Evolutionary conservation across 2,797 vertebrate genomes (phyloP).

Genomic region (Sebastes paucispinis): DNA sequence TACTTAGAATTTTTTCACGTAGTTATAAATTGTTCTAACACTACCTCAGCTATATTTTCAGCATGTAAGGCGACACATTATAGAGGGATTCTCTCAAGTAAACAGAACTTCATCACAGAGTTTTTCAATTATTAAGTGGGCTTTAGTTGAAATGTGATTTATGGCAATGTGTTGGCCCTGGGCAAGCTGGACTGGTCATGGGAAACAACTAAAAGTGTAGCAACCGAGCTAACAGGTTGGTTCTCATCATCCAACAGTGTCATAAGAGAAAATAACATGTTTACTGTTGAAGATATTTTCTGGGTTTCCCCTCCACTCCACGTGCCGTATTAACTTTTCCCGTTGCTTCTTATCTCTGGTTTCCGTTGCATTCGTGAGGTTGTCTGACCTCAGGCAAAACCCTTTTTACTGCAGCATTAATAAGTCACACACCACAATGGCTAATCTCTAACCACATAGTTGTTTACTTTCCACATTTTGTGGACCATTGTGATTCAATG

Average conservation of each 20-base stretch:
- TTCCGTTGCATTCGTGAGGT: conserved; percentile 12
- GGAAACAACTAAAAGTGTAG: background rate
- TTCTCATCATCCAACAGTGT: background rate
- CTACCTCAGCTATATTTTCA: conserved; percentile 9
- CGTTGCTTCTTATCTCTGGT: conserved; percentile 7
- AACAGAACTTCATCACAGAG: background rate
- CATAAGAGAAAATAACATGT: background rate
- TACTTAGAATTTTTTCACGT: background rate
- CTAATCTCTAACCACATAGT: conserved; percentile 25
- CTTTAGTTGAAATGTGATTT: background rate
- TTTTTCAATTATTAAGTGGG: background rate
- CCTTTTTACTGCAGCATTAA: conserved; percentile 12
- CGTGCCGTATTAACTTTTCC: background rate
- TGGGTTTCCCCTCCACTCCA: background rate
- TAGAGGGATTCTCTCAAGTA: conserved; percentile 14
- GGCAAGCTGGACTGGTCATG: background rate
- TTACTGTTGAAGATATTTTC: background rate
- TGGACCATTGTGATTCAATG: conserved; percentile 33
- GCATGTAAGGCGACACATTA: background rate
- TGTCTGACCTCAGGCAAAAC: conserved; percentile 34
- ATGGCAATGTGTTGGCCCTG: background rate
- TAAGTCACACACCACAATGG: conserved; percentile 16
- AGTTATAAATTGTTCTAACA: conserved; percentile 7
- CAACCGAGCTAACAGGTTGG: background rate
- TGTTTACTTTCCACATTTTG: conserved; percentile 57